These are phyloP conservation scores for Drosophila fuyamai DNA, from an alignment of 1,140 invertebrate genomes.

Conservation along the genomic window DNA sequence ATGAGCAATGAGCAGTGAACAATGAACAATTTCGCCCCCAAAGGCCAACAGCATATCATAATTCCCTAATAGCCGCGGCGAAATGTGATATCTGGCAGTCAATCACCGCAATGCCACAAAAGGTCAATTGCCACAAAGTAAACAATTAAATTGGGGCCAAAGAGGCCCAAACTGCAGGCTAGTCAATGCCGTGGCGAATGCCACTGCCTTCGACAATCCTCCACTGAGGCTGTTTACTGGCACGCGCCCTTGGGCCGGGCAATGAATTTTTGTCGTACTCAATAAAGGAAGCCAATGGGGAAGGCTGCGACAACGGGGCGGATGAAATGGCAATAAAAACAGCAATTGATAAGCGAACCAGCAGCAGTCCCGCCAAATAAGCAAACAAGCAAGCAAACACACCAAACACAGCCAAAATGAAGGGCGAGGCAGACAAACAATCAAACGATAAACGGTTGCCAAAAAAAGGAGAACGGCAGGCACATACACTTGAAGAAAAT, in stretches of 20 bases:
- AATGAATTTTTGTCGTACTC: constrained; percentile 73
- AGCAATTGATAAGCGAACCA: constrained; percentile 78
- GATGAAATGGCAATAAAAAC: constrained; percentile 79
- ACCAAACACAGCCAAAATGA: constrained; percentile 27
- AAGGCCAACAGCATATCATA: constrained; percentile 42
- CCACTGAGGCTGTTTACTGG: constrained; percentile 53
- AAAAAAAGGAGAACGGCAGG: constrained; percentile 43
- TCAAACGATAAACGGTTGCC: constrained; percentile 81
- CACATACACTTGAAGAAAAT: constrained; percentile 15
- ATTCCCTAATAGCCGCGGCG: constrained; percentile 51
- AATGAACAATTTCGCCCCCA: not conserved
- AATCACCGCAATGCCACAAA: constrained; percentile 57
- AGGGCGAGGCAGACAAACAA: constrained; percentile 73
- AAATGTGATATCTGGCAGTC: constrained; percentile 44
- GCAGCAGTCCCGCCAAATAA: constrained; percentile 68
- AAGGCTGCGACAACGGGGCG: constrained; percentile 20
- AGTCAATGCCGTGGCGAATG: constrained; percentile 24
- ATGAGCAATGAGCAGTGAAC: not conserved
- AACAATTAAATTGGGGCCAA: constrained; percentile 66
- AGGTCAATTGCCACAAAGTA: constrained; percentile 67
- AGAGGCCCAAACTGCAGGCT: constrained; percentile 26
- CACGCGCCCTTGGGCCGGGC: constrained; percentile 58
- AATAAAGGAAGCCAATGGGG: constrained; percentile 48
- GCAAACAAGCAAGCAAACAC: constrained; percentile 59
- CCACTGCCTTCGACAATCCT: constrained; percentile 36